Conservation (phyloP, 2,113 vertebrate genomes). For the Perccottus glenii region DNA sequence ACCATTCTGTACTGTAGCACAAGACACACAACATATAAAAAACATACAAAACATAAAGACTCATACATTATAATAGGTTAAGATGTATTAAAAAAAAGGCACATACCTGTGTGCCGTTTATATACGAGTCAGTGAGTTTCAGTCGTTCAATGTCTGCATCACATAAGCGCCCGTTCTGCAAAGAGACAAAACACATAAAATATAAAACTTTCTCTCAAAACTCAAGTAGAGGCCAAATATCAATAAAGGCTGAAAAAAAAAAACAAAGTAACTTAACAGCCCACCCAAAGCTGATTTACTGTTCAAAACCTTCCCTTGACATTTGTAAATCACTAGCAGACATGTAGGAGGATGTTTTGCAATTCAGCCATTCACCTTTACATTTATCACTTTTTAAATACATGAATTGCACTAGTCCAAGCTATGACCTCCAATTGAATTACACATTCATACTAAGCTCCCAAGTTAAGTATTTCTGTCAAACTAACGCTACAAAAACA, state of each 20-base stretch:
- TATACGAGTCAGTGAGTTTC: slow-evolving; percentile 88
- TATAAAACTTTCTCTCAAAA: no score
- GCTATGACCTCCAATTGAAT: not conserved
- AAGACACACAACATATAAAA: slow-evolving; percentile 6
- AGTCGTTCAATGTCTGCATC: slow-evolving; percentile 94
- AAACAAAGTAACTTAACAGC: not conserved
- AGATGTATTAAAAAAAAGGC: not conserved
- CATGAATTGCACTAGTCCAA: not conserved
- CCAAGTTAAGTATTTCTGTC: not conserved
- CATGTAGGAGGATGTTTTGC: slow-evolving; percentile 46
- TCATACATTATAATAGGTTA: not conserved
- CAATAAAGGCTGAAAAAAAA: no score
- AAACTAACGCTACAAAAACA: not conserved
- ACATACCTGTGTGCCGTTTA: slow-evolving; percentile 91
- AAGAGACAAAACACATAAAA: slow-evolving; percentile 10
- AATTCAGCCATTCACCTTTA: slow-evolving; percentile 42
- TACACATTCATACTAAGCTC: not conserved
- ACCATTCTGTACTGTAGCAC: slow-evolving; percentile 84
- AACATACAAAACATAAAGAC: not conserved
- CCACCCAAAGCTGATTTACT: slow-evolving; percentile 36
- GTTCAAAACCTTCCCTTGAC: slow-evolving; percentile 9
- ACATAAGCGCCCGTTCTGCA: slow-evolving; percentile 91
- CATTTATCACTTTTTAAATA: slow-evolving; percentile 40
- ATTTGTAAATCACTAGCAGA: slow-evolving; percentile 55
- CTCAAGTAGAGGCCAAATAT: not conserved